These are phyloP conservation scores for Ariolimax columbianus DNA, from an alignment of 2,888 invertebrate species.

Conservation along the genomic window DNA sequence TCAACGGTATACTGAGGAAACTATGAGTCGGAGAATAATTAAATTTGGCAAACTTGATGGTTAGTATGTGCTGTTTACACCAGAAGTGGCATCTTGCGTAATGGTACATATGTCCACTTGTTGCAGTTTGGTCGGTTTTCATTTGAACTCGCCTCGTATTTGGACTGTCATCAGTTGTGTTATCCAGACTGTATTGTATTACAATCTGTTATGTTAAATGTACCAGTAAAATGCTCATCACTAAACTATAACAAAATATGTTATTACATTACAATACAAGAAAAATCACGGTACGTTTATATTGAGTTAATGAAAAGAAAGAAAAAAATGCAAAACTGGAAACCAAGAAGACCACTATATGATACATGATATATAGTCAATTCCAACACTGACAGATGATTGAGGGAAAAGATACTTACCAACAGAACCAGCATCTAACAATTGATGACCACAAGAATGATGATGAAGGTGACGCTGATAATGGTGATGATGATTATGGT, in stretches of 20 bases:
- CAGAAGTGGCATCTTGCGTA: too few species aligned
- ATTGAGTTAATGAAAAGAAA: neutral
- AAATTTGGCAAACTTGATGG: too few species aligned
- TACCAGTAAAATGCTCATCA: neutral
- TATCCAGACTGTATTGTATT: neutral
- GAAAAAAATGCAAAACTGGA: neutral
- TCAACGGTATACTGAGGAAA: too few species aligned
- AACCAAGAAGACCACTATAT: neutral
- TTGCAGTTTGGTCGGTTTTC: too few species aligned
- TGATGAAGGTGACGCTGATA: constrained; percentile 11
- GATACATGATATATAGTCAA: neutral
- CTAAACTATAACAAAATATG: neutral
- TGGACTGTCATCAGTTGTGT: too few species aligned
- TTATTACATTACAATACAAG: neutral
- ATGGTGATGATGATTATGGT: constrained; percentile 4
- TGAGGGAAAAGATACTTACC: constrained; percentile 41
- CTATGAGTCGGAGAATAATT: too few species aligned
- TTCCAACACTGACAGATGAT: constrained; percentile 19
- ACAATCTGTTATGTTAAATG: neutral
- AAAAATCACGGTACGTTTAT: neutral
- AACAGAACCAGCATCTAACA: constrained; percentile 41
- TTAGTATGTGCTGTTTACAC: too few species aligned
- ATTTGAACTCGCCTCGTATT: too few species aligned
- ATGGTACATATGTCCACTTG: too few species aligned
- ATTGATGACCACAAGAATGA: constrained; percentile 18